phyloP scores from a whole-genome alignment of 2,113 vertebrate genomes.

The Chamaea fasciata region DNA sequence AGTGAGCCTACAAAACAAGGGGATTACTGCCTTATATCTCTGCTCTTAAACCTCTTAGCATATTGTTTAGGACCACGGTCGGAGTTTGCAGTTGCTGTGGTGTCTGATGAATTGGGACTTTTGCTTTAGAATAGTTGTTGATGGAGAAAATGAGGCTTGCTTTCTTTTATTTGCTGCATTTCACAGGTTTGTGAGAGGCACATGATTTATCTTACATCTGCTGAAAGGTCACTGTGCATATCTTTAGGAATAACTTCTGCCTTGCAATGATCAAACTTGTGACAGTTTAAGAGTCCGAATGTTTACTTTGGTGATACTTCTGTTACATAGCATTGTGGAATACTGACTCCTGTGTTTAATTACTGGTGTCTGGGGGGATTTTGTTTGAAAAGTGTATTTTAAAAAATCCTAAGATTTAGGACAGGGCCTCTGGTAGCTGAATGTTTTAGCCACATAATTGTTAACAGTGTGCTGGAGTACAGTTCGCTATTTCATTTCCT shows the following conservation, averaged over 20 bases:
- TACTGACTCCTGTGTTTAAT: neutral
- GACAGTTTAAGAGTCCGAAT: neutral
- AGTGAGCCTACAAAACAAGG: neutral
- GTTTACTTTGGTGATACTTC: neutral
- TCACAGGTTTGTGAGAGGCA: neutral
- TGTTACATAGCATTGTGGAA: neutral
- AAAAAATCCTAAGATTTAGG: neutral
- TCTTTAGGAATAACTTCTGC: neutral
- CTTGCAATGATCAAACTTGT: neutral
- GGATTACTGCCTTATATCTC: neutral
- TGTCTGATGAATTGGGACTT: neutral
- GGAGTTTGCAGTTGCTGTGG: neutral
- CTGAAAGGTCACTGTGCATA: neutral
- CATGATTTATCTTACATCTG: neutral
- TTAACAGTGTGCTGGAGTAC: neutral
- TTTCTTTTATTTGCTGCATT: neutral
- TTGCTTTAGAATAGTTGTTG: neutral
- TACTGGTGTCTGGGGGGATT: neutral
- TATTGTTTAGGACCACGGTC: neutral
- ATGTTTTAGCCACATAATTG: neutral
- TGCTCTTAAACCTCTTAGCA: neutral
- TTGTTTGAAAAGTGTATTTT: neutral
- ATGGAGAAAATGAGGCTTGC: neutral
- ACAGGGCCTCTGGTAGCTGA: neutral
- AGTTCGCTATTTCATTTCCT: neutral